Conservation (phyloP, 2,113 vertebrate species). For the Cynocephalus volans region DNA sequence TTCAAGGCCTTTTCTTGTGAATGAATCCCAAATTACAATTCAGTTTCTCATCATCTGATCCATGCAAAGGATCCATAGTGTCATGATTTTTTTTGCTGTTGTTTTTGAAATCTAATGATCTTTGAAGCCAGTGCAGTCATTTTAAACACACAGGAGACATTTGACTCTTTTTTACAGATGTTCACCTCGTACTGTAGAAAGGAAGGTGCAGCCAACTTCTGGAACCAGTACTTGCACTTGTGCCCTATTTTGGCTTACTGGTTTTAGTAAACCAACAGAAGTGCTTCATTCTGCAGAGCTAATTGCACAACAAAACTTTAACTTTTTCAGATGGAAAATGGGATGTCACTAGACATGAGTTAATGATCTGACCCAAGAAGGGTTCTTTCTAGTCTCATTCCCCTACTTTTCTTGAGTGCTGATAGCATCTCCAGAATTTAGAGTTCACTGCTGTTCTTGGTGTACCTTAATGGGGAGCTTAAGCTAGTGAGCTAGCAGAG, state of each 20-base stretch:
- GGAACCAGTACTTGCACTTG: slow-evolving; percentile 13
- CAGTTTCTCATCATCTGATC: slow-evolving; percentile 65
- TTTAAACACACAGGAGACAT: slow-evolving; percentile 8
- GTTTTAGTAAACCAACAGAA: slow-evolving; percentile 49
- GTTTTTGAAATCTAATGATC: slow-evolving; percentile 69
- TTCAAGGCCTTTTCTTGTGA: slow-evolving; percentile 39
- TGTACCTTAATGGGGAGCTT: neutral
- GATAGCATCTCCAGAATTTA: neutral
- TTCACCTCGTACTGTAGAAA: neutral
- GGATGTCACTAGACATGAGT: slow-evolving; percentile 20
- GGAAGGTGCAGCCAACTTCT: neutral
- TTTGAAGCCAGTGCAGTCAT: slow-evolving; percentile 38
- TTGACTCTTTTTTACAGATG: slow-evolving; percentile 51
- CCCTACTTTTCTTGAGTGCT: neutral
- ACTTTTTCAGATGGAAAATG: slow-evolving; percentile 59
- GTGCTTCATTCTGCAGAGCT: neutral
- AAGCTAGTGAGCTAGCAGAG: too few species aligned
- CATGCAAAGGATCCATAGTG: neutral
- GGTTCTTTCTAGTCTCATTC: slow-evolving; percentile 1
- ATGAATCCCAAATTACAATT: slow-evolving; percentile 32
- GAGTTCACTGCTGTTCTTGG: neutral
- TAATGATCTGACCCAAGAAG: neutral
- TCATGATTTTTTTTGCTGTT: neutral
- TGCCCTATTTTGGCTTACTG: neutral
- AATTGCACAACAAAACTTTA: slow-evolving; percentile 55